These are phyloP conservation scores for Poeciliopsis retropinna DNA, from an alignment of 2,113 vertebrate species.

Conservation along the genomic window DNA sequence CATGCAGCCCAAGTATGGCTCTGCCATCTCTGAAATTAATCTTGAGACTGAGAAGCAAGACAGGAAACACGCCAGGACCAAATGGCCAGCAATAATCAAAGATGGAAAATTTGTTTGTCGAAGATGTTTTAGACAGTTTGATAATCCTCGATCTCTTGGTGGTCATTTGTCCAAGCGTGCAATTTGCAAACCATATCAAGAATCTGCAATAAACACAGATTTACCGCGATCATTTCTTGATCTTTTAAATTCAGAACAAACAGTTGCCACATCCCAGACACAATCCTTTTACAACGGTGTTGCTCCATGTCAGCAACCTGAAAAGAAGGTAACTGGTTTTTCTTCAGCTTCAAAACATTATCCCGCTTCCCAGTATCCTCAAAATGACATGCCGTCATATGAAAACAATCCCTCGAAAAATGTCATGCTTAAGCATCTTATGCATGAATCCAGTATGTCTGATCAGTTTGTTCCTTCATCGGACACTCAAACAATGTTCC, in stretches of 20 bases:
- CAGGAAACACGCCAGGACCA: constrained; percentile 87
- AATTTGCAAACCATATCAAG: constrained; percentile 90
- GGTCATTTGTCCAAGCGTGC: constrained; percentile 94
- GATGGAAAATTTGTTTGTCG: constrained; percentile 95
- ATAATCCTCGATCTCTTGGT: constrained; percentile 92
- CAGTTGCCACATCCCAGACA: constrained; percentile 74
- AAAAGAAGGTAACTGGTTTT: constrained; percentile 79
- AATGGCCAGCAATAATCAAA: constrained; percentile 93
- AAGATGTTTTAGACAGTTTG: constrained; percentile 91
- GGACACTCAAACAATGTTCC: constrained; percentile 76
- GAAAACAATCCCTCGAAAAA: constrained; percentile 77
- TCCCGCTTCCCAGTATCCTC: constrained; percentile 78
- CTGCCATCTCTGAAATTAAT: constrained; percentile 58
- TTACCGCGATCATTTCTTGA: constrained; percentile 87
- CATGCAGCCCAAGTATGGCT: constrained; percentile 23
- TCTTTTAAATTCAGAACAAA: constrained; percentile 89
- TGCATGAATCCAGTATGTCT: constrained; percentile 84
- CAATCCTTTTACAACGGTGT: constrained; percentile 79
- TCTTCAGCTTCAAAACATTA: constrained; percentile 77
- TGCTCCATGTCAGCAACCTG: constrained; percentile 78
- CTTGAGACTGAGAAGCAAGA: constrained; percentile 76
- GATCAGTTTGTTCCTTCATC: constrained; percentile 81
- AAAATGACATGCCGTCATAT: constrained; percentile 72
- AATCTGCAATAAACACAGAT: constrained; percentile 84
- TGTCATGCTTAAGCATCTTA: constrained; percentile 87